Evolutionary conservation across 2,888 invertebrate genomes (phyloP).

Genomic region (Cyclophora punctaria): DNA sequence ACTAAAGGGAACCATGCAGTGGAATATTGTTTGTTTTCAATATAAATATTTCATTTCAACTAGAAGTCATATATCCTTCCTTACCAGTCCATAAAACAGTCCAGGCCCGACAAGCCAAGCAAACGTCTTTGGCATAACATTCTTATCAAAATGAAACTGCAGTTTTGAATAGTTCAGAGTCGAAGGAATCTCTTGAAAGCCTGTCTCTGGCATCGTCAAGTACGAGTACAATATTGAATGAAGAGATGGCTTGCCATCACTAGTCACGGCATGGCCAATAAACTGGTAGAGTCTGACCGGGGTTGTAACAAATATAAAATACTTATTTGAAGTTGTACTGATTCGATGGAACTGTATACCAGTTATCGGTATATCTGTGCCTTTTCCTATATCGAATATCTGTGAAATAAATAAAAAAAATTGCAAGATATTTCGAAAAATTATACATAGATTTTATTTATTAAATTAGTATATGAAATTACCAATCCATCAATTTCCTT

Average conservation of each 20-base stretch:
- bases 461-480: constrained; percentile 28
- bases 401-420: constrained; percentile 39
- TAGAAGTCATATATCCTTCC: constrained; percentile 7
- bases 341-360: constrained; percentile 88
- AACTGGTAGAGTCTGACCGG: constrained; percentile 91
- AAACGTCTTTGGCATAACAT: constrained; percentile 83
- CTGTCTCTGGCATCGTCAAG: constrained; percentile 80
- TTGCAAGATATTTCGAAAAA: too few species aligned
- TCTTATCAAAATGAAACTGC: constrained; percentile 82
- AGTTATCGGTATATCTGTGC: constrained; percentile 86
- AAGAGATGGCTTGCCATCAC: constrained; percentile 86
- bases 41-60: too few species aligned
- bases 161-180: constrained; percentile 84
- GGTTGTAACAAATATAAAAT: constrained; percentile 89
- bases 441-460: too few species aligned
- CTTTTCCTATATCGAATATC: constrained; percentile 92
- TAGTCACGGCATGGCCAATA: constrained; percentile 80
- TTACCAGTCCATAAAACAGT: constrained; percentile 85
- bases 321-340: constrained; percentile 78
- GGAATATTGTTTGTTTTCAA: too few species aligned
- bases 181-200: constrained; percentile 83
- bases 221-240: constrained; percentile 87
- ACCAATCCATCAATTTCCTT: constrained; percentile 86
- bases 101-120: constrained; percentile 93
- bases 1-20: too few species aligned